Conservation (phyloP, 2,888 invertebrate genomes). For the Scaptomyza cyrtandrae region DNA sequence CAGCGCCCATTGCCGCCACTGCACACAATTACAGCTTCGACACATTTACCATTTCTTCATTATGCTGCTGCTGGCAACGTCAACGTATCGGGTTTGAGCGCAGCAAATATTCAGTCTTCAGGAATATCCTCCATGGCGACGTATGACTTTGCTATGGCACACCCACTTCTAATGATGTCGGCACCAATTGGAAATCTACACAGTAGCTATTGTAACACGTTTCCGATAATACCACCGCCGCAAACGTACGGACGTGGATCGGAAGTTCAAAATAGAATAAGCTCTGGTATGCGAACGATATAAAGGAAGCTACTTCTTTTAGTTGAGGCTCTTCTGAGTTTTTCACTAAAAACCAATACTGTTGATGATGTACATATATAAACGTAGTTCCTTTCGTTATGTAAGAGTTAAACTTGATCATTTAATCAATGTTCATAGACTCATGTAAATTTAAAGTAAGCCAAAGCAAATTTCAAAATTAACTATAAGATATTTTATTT, state of each 20-base stretch:
- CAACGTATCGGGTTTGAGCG: constrained; percentile 52
- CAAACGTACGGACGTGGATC: constrained; percentile 64
- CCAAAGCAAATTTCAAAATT: constrained; percentile 14
- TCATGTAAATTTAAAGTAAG: constrained; percentile 5
- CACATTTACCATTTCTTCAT: constrained; percentile 83
- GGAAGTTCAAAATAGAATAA: constrained; percentile 78
- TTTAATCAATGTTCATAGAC: constrained; percentile 6
- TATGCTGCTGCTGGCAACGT: constrained; percentile 63
- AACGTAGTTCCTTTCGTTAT: constrained; percentile 63
- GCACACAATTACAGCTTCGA: constrained; percentile 80
- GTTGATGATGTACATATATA: constrained; percentile 43
- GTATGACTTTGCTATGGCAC: constrained; percentile 82
- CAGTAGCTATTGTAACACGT: constrained; percentile 80
- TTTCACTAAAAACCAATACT: constrained; percentile 8
- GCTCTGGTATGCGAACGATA: constrained; percentile 80
- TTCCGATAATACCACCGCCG: constrained; percentile 67
- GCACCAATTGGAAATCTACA: constrained; percentile 78
- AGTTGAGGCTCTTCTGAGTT: constrained; percentile 24
- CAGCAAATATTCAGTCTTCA: constrained; percentile 46
- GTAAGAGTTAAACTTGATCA: constrained; percentile 25
- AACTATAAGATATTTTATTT: not conserved
- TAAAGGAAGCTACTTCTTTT: constrained; percentile 43
- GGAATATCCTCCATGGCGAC: constrained; percentile 60
- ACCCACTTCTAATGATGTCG: constrained; percentile 84
- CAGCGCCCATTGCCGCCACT: constrained; percentile 80